Base-by-base conservation (phyloP, 2,113 vertebrate species). In the Piaya cayana region DNA sequence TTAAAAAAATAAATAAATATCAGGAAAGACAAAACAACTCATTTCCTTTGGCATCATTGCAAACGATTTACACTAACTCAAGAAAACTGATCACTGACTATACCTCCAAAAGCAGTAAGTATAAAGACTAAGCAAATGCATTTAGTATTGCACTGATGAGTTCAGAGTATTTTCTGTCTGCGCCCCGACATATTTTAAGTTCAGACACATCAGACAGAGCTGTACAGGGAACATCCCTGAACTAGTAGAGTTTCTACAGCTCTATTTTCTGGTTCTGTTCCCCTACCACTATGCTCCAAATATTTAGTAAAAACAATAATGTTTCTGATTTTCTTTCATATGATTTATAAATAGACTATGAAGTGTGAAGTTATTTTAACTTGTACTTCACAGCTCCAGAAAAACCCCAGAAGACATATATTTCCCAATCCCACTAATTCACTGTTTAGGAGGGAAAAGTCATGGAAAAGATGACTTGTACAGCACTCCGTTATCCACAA, bases 41-140 rank as follows among this genome's bases (percentile, higher is more conserved):
- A 88, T 94, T 97, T 98, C 98, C 98, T 98, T 98, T 98, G 98
- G 98, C 98, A 98, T 98, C 94, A 94, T 92, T 91, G 95, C 95
- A 97, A 97, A 97, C 92, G 97, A 97, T 70, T 90, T 96, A 96
- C 92, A 95, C 76, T 96, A 97, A 97, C 64, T 95, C 92, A 92
- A 96, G 92, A 95, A 88, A 96, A 97, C 53, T 55, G 52, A 95
- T 74, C 96, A 83, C 86, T 94, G 92, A 94, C 97, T 96, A 92
- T 67, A 83, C 58, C 75, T 96, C 90, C 91, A 79, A 91, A 97
- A 97, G 95, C 76, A 95, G 86, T 74, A 95, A 21, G 53, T 36
- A 88, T 72, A 58, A 94, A 97, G 93, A 83, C 83, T 72, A 90
- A 85, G 75, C 92, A 95, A 96, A 88, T 92, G 86, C 85, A 80